Evolutionary conservation across 2,797 vertebrate species (phyloP).

Genomic region (Neosalanx taihuensis): DNA sequence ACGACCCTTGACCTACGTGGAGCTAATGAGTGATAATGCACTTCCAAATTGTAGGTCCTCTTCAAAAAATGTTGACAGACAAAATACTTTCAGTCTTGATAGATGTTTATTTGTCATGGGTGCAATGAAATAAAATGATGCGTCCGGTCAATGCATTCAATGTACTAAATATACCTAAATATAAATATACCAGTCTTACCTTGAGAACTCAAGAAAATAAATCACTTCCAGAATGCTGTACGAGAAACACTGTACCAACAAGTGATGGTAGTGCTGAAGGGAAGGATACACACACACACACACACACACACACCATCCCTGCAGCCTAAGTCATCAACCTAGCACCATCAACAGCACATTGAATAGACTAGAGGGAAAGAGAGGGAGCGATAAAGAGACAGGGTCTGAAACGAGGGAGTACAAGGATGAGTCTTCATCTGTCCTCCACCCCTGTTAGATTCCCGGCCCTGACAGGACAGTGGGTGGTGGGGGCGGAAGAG

Average conservation of each 20-base stretch:
- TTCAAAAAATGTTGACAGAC: neutral
- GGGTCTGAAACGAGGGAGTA: neutral
- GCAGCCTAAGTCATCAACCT: neutral
- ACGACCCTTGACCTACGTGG: slow-evolving; percentile 37
- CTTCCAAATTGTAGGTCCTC: slow-evolving; percentile 5
- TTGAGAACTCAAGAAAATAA: slow-evolving; percentile 37
- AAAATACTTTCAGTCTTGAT: slow-evolving; percentile 25
- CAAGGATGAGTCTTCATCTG: neutral
- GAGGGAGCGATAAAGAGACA: neutral
- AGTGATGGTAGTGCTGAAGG: slow-evolving; percentile 38
- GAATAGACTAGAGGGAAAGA: neutral
- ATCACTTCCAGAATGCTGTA: slow-evolving; percentile 47
- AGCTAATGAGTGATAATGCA: slow-evolving; percentile 41
- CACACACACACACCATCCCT: neutral
- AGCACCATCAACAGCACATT: slow-evolving; percentile 7
- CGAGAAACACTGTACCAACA: slow-evolving; percentile 37
- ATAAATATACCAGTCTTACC: slow-evolving; percentile 13
- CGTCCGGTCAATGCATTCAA: too few relatives aligned
- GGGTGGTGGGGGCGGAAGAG: neutral
- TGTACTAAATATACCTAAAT: too few relatives aligned
- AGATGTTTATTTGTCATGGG: too few relatives aligned
- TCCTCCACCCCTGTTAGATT: neutral
- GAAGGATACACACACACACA: slow-evolving; percentile 20
- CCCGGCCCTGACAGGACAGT: neutral
- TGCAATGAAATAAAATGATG: too few relatives aligned